Conservation (phyloP, 2,113 vertebrate species). For the Dasypus novemcinctus region DNA sequence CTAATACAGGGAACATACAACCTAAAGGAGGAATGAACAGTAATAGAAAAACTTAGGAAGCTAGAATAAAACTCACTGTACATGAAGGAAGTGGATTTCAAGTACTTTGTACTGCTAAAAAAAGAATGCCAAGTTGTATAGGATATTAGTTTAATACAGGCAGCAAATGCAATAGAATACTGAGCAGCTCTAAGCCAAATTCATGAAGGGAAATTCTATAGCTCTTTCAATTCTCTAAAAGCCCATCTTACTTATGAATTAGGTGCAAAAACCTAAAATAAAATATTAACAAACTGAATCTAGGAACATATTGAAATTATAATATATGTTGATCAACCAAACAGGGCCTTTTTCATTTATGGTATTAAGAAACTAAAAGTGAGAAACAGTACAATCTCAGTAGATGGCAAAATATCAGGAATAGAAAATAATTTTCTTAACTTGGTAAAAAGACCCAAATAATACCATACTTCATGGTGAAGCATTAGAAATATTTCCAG, state of each 20-base stretch:
- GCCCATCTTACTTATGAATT: conserved; percentile 1
- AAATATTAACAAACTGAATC: neutral
- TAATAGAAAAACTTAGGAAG: conserved; percentile 8
- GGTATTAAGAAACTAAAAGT: neutral
- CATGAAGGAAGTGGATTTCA: conserved; percentile 18
- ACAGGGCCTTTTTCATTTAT: neutral
- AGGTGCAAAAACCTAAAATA: neutral
- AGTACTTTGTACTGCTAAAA: neutral
- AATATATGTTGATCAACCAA: conserved; percentile 4
- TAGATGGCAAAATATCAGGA: neutral
- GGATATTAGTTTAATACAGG: neutral
- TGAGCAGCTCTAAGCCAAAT: neutral
- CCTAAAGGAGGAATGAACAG: neutral
- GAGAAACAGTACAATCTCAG: neutral
- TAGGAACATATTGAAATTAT: neutral
- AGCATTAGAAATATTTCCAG: conserved; percentile 25
- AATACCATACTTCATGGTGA: neutral
- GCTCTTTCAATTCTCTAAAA: conserved; percentile 17
- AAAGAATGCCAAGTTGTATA: neutral
- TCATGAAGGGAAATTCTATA: neutral
- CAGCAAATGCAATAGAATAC: neutral
- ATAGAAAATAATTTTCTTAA: neutral
- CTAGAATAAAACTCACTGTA: neutral
- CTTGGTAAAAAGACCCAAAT: neutral
- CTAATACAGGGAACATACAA: neutral